Base-by-base conservation (phyloP, 1,140 invertebrate species). In the Panonychus citri region DNA sequence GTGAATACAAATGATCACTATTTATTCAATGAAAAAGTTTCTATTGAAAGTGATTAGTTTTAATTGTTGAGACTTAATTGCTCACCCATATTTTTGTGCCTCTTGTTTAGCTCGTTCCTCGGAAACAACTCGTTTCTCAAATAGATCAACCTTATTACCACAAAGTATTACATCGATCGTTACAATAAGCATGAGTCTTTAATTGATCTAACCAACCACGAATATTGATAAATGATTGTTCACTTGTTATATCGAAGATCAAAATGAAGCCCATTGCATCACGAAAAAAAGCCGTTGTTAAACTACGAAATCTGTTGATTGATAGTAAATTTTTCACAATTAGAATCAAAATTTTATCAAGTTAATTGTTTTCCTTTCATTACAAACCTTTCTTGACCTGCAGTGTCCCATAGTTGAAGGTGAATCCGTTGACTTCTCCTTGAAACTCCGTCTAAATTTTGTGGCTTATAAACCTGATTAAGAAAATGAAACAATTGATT, bases 201-300 rank as follows among this genome's bases (percentile, higher is more conserved):
- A 96, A 72, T 69, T 96, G 88, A 60, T 88, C 85, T 66, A 96
- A 76, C 91, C 91, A 96, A 72, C 91, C 89, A 66, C 85, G 77
- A 46, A 93, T 85, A 76, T 94, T 88, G 52, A 94, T 69, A 68
- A 96, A 95, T 37, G 87, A 93, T 65, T 86, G 82, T 72, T 95
- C 88, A 74, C 83, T 94, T 56, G 89, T 93, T 64, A 96, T 72
- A 71, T 96, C 91, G 74, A 96, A 96, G 40, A 96, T 75, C 12
- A 96, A 74, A 52, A 96, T 75, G 70, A 96, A 96, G 24, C 91
- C 91, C 90, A 96, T 96, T n/a, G 90, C 86, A 75, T 95, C 90
- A 58, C 91, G 77, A 73, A 94, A 95, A 72, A 95, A 96, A 43
- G 89, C 86, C 56, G 90, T 95, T 40, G 89, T 95, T 64, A 96